These are phyloP conservation scores for Coptodon bakossiorum DNA, from an alignment of 2,113 vertebrate species.

Conservation along the genomic window DNA sequence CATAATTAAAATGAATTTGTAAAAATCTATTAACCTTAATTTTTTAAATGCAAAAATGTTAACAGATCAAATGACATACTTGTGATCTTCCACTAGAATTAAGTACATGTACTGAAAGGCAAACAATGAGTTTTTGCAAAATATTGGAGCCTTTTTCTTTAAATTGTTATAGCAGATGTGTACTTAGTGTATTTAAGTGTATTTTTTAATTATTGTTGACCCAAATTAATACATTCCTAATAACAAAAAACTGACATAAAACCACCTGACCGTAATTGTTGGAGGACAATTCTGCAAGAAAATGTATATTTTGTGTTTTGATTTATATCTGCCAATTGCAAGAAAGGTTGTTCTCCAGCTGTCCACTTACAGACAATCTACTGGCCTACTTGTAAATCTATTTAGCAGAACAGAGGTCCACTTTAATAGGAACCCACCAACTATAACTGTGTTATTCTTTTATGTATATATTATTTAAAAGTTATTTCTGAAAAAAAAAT, in stretches of 20 bases:
- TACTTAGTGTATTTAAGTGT: not conserved
- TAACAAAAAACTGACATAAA: not conserved
- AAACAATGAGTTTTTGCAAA: not conserved
- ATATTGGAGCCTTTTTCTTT: fast-evolving
- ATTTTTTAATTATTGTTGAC: not conserved
- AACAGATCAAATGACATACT: not conserved
- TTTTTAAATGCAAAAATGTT: not conserved
- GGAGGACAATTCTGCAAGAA: not conserved
- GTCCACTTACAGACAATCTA: not conserved
- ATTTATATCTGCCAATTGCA: not conserved
- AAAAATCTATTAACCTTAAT: not conserved
- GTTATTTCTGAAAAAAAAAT: not conserved
- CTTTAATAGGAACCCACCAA: not conserved
- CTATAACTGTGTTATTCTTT: not conserved
- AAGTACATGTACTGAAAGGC: not conserved
- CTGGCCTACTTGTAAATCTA: not conserved
- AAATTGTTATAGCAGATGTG: not conserved
- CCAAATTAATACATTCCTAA: not conserved
- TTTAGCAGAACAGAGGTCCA: not conserved
- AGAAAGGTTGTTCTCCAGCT: not conserved
- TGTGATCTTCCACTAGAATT: not conserved
- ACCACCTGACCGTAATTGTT: not conserved
- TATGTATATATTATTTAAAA: not conserved
- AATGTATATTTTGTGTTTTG: not conserved
- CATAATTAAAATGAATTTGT: not conserved